Evolutionary conservation across 2,113 vertebrate species (phyloP).

Genomic region (Laterallus jamaicensis): DNA sequence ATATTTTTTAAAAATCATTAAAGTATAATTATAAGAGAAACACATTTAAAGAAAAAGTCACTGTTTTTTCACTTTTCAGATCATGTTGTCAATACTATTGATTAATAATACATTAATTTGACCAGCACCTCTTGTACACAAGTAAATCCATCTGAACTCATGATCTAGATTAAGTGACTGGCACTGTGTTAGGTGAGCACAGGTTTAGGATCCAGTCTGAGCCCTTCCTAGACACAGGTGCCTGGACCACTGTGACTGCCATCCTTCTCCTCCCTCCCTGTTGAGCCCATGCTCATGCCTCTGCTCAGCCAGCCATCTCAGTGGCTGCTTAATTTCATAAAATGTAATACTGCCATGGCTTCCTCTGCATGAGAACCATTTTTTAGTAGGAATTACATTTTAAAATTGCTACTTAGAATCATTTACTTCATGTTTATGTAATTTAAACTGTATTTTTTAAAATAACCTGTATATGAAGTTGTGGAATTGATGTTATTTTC

Average conservation of each 20-base stretch:
- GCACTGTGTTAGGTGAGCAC: background rate
- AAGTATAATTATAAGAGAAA: background rate
- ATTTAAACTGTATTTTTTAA: background rate
- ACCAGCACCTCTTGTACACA: too few species aligned
- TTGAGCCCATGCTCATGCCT: fast-evolving
- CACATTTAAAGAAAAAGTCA: background rate
- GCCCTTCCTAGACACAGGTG: fast-evolving
- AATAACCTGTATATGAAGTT: background rate
- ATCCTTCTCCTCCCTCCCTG: background rate
- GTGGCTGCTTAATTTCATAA: background rate
- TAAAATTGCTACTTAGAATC: background rate
- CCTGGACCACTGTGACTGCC: fast-evolving
- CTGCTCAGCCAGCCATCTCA: fast-evolving
- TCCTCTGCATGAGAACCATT: background rate
- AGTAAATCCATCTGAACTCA: background rate
- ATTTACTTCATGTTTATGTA: background rate
- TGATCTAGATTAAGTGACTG: background rate
- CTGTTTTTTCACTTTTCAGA: background rate
- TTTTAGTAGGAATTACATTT: background rate
- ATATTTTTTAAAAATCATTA: background rate
- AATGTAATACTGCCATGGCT: background rate
- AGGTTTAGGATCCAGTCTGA: background rate
- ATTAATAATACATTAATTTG: background rate
- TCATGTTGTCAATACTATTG: background rate
- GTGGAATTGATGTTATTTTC: background rate